Conservation (phyloP, 53 echinoderm and acorn worm genomes). For the Antedon mediterranea region DNA sequence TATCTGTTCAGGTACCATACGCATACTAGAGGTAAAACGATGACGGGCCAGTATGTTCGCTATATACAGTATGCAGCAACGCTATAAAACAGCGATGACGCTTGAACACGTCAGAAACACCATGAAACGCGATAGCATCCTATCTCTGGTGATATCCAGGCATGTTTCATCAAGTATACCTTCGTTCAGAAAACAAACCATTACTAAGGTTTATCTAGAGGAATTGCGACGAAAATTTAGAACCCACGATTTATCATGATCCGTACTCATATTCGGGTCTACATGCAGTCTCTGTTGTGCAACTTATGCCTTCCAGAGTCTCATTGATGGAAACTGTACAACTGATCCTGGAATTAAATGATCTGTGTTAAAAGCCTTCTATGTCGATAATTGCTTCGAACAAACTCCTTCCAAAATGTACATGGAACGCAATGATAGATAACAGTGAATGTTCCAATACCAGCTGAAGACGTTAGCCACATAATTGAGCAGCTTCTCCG, state of each 20-base stretch:
- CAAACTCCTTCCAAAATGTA: no score
- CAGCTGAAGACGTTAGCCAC: no score
- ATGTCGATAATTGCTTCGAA: constrained; percentile 21
- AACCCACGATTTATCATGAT: constrained; percentile 2
- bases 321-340: not conserved
- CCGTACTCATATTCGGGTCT: not conserved
- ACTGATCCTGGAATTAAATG: not conserved
- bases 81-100: not conserved
- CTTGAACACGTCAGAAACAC: not conserved
- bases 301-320: not conserved
- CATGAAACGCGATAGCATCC: not conserved
- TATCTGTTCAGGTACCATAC: not conserved
- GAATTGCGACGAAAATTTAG: not conserved
- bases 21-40: not conserved
- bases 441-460: no score
- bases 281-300: not conserved
- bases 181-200: no score
- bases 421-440: no score
- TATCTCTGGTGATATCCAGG: not conserved
- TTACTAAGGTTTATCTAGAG: no score
- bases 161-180: not conserved
- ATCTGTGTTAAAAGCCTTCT: constrained; percentile 6
- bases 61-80: not conserved
- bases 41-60: not conserved
- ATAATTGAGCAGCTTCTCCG: no score